A percentile compares a stretch with the other conserved stretches of the same genome.
These are phyloP conservation scores for Acrobasis repandana DNA, from an alignment of 2,888 invertebrate genomes.

Conservation along the genomic window DNA sequence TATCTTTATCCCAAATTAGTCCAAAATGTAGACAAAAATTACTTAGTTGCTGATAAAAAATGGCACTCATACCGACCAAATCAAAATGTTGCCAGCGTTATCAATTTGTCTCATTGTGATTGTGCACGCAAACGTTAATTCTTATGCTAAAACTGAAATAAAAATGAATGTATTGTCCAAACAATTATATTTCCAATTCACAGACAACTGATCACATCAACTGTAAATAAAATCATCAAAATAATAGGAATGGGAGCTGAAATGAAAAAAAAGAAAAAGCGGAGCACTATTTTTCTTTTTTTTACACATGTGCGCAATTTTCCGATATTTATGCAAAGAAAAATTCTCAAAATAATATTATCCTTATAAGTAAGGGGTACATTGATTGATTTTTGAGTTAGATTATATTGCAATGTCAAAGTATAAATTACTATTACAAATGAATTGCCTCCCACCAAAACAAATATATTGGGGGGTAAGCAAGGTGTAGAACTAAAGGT, in stretches of 20 bases:
- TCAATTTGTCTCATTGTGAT: background rate
- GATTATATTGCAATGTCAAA: constrained; percentile 58
- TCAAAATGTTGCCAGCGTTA: constrained; percentile 3
- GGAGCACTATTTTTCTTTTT: constrained; percentile 11
- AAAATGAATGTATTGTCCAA: constrained; percentile 8
- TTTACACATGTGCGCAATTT: constrained; percentile 11
- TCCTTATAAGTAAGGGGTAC: constrained; percentile 29
- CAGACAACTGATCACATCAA: constrained; percentile 11
- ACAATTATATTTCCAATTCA: constrained; percentile 19
- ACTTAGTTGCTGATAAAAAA: constrained; percentile 8
- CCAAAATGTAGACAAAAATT: constrained; percentile 13
- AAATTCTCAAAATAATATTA: constrained; percentile 12
- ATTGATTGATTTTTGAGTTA: constrained; percentile 45
- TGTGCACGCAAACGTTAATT: background rate
- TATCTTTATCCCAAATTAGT: constrained; percentile 14
- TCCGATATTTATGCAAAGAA: constrained; percentile 10
- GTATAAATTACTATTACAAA: constrained; percentile 42
- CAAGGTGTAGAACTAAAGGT: background rate
- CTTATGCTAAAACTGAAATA: constrained; percentile 15
- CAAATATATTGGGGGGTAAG: constrained; percentile 4
- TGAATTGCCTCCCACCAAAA: constrained; percentile 10
- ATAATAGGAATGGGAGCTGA: constrained; percentile 19
- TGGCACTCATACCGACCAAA: constrained; percentile 14
- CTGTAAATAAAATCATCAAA: constrained; percentile 16
- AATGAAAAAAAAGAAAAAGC: no score